Base-by-base conservation (phyloP, 2,797 vertebrate species). In the Falco berigora region DNA sequence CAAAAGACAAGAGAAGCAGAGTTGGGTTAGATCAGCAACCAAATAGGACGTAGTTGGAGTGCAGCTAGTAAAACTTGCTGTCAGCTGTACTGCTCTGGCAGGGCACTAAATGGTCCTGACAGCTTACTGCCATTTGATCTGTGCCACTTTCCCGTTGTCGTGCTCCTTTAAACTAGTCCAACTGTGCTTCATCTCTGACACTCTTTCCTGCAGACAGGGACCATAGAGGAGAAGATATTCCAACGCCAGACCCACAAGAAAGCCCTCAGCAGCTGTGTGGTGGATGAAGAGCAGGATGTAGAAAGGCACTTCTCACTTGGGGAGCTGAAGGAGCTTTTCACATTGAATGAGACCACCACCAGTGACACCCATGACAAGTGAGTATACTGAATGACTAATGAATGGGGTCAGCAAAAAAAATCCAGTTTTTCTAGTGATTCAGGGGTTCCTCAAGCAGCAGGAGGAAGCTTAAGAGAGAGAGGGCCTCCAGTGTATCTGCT, bases 201-300 rank as follows among this genome's bases (percentile, higher is more conserved):
- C 14, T 14, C 50, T 28, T 8, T 42, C 50, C 62, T 80, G 27
- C 81, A 99, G 99, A 99, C 99, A 0, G 99, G 99, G 47, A 99
- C 99, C 11, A 99, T 99, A 17, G 99, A 99, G 96, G 99, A 99
- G 98, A 99, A 99, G 98, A 99, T 99, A 96, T 98, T 99, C 86
- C 99, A 99, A 96, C 98, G 99, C 40, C 99, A 99, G 97, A 98
- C 99, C 62, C 99, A 99, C 94, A 99, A 99, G 97, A 99, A 99
- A 84, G 99, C 99, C 17, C 98, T 99, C 95, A 99, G 99, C 97
- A 99, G 99, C 98, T 99, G 99, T 2, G 99, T 99, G 90, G 99
- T 99, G 68, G 99, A 99, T 44, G 99, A 99, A 94, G 99, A 99
- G 95, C 98, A 99, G 96, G 98, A 99, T 10, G 99, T 99, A 66